Conservation (phyloP, 2,888 invertebrate species). For the Dynastes maya region DNA sequence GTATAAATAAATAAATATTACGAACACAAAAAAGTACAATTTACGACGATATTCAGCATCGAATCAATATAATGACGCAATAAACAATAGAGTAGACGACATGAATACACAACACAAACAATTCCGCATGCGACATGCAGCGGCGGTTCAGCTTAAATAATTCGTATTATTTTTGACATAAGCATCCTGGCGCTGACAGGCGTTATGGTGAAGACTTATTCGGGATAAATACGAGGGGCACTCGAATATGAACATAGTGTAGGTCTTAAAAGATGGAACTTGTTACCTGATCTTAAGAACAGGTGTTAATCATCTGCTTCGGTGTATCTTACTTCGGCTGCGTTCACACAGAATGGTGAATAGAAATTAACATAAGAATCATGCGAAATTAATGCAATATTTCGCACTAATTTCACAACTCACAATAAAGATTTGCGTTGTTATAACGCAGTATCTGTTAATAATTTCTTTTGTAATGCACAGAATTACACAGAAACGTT, state of each 20-base stretch:
- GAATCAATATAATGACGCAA: constrained; percentile 5
- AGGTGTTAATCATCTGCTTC: no score
- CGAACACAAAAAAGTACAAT: constrained; percentile 8
- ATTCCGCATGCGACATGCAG: not conserved
- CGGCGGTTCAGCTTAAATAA: not conserved
- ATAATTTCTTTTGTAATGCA: no score
- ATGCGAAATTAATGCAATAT: no score
- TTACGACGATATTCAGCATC: not conserved
- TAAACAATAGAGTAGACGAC: constrained; percentile 1
- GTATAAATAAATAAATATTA: constrained; percentile 15
- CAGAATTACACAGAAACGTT: no score
- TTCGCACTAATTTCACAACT: no score
- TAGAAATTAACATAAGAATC: no score
- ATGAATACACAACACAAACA: not conserved
- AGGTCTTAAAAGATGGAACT: not conserved
- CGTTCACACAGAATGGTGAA: no score
- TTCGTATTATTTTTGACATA: not conserved
- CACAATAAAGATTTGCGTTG: no score
- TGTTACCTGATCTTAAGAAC: not conserved
- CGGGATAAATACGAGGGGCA: not conserved
- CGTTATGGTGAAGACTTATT: not conserved
- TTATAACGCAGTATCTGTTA: no score
- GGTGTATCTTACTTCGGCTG: no score
- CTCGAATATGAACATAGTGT: not conserved
- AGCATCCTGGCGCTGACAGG: not conserved